phyloP scores from a whole-genome alignment of 2,888 invertebrate species.

The Diploptera punctata region DNA sequence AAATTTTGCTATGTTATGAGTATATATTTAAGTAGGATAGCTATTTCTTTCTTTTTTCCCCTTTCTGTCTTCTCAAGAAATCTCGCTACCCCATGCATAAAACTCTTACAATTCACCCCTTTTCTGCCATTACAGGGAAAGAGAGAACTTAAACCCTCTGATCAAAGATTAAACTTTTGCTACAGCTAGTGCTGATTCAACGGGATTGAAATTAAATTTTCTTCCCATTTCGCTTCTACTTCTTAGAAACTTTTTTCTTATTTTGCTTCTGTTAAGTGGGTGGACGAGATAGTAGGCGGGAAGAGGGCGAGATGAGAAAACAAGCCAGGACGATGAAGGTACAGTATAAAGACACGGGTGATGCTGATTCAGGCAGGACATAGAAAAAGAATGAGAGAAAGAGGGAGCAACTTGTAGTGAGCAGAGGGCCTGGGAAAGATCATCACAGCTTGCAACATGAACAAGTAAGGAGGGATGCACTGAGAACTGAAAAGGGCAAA shows the following conservation, averaged over 20 bases:
- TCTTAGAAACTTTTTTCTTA: constrained; percentile 33
- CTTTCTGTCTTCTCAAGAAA: not conserved
- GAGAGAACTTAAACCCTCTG: constrained; percentile 46
- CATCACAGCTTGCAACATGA: not conserved
- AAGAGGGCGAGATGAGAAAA: constrained; percentile 24
- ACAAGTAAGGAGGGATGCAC: not conserved
- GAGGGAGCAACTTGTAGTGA: constrained; percentile 13
- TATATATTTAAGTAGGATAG: too few species aligned
- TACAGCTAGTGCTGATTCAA: constrained; percentile 60
- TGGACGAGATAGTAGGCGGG: constrained; percentile 33
- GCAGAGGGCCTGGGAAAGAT: constrained; percentile 20
- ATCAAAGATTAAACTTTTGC: constrained; percentile 61
- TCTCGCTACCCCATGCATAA: constrained; percentile 27
- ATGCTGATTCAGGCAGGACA: constrained; percentile 37
- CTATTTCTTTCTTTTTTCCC: too few species aligned
- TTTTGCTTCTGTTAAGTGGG: constrained; percentile 30
- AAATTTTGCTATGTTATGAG: too few species aligned
- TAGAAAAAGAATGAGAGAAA: constrained; percentile 22
- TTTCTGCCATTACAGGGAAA: constrained; percentile 34
- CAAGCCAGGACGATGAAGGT: constrained; percentile 33
- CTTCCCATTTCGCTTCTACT: constrained; percentile 48
- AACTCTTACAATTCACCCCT: constrained; percentile 19
- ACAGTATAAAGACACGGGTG: constrained; percentile 37
- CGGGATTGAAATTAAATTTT: constrained; percentile 64
- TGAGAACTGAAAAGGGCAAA: constrained; percentile 6